These are phyloP conservation scores for Rallus crepitans DNA, from an alignment of 2,797 vertebrate species.

Conservation along the genomic window DNA sequence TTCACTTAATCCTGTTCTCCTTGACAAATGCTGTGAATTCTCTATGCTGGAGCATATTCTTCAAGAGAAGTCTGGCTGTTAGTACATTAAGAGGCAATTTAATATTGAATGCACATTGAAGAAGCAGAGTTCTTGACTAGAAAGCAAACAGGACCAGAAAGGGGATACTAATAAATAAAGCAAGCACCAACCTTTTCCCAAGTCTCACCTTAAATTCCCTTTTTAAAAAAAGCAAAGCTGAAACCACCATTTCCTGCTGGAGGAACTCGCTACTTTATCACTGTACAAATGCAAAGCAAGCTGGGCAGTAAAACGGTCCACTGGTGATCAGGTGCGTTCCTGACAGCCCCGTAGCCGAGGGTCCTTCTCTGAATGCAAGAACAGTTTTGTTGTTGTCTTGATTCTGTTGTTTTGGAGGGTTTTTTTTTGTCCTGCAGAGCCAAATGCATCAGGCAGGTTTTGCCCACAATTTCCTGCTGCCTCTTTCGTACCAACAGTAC, in stretches of 20 bases:
- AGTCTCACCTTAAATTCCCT: conserved; percentile 38
- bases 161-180: conserved; percentile 31
- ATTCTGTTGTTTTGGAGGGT: too few relatives aligned
- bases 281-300: background rate
- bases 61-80: conserved; percentile 45
- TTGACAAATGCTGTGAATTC: conserved; percentile 55
- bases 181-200: background rate
- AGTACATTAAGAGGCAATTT: conserved; percentile 64
- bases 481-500: background rate
- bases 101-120: conserved; percentile 55
- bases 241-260: background rate
- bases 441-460: background rate
- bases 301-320: background rate
- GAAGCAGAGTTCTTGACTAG: conserved; percentile 47
- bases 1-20: conserved; percentile 53
- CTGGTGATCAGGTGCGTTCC: background rate
- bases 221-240: background rate
- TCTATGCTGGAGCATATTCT: conserved; percentile 37
- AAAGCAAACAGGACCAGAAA: conserved; percentile 38
- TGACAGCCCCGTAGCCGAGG: background rate
- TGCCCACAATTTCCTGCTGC: background rate
- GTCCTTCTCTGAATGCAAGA: background rate
- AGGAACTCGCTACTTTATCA: conserved; percentile 1
- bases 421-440: background rate
- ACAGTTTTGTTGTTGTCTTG: background rate